These are phyloP conservation scores for Heliothis subflexa DNA, from an alignment of 1,140 invertebrate genomes.

Conservation along the genomic window DNA sequence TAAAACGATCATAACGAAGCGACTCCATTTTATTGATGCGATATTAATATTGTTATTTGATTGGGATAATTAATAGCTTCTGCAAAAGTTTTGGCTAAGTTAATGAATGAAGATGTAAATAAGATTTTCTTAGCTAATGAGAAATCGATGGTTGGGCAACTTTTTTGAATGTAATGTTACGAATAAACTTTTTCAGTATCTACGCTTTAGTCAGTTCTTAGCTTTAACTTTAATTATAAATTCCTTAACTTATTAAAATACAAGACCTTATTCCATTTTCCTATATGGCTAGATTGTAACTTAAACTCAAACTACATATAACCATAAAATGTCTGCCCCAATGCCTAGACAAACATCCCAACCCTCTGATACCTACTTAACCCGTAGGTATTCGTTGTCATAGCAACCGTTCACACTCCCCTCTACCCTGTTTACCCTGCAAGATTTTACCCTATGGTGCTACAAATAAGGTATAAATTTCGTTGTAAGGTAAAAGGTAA, in stretches of 20 bases:
- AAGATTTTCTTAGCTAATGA: not conserved
- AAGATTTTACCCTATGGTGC: not conserved
- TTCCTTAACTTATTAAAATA: too few relatives aligned
- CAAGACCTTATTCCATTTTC: too few relatives aligned
- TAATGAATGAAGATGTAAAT: not conserved
- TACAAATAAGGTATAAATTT: not conserved
- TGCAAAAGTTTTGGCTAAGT: not conserved
- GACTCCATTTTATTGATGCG: constrained; percentile 23
- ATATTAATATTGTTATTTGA: constrained; percentile 29
- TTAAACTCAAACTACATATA: too few relatives aligned
- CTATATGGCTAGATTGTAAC: too few relatives aligned
- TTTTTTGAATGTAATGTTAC: not conserved
- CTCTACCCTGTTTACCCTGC: not conserved
- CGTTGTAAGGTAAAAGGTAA: not conserved
- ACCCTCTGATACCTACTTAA: constrained; percentile 32
- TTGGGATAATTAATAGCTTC: constrained; percentile 19
- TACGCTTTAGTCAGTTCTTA: too few relatives aligned
- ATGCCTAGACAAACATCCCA: not conserved
- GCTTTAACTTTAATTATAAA: too few relatives aligned
- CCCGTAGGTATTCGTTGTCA: constrained; percentile 39
- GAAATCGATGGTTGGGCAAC: not conserved
- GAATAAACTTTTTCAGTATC: too few relatives aligned
- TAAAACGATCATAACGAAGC: constrained; percentile 5
- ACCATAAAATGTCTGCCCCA: not conserved
- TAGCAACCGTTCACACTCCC: constrained; percentile 31